Conservation (phyloP, 1,140 invertebrate species). For the Carcinoscorpius rotundicauda region DNA sequence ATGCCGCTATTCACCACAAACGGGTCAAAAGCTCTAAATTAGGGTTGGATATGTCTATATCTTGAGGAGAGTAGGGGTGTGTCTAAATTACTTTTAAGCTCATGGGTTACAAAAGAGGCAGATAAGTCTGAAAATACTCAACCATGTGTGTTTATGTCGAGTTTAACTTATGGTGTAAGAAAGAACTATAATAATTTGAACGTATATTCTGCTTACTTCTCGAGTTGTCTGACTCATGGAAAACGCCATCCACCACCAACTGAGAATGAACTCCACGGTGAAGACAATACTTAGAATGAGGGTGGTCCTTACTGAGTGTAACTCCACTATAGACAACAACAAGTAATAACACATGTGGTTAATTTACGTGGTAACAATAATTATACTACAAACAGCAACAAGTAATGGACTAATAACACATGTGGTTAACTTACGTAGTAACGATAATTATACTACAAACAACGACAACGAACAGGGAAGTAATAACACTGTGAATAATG, state of each 20-base stretch:
- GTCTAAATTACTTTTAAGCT: too few species aligned
- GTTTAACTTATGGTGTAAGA: too few species aligned
- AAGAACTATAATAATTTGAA: too few species aligned
- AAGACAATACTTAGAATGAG: conserved; percentile 24
- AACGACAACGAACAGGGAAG: background rate
- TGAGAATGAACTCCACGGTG: conserved; percentile 22
- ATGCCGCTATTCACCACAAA: too few species aligned
- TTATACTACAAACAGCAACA: background rate
- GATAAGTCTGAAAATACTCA: too few species aligned
- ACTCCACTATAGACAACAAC: conserved; percentile 17
- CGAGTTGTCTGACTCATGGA: conserved; percentile 13
- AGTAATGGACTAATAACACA: background rate
- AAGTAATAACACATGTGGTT: background rate
- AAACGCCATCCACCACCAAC: conserved; percentile 22
- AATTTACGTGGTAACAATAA: background rate
- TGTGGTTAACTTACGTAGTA: background rate
- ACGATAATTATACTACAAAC: background rate
- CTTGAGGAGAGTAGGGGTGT: too few species aligned
- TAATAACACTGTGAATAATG: background rate
- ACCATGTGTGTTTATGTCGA: too few species aligned
- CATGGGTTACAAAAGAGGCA: too few species aligned
- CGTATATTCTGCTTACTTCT: conserved; percentile 8
- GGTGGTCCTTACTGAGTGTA: conserved; percentile 22
- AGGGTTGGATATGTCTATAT: too few species aligned
- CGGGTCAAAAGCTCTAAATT: too few species aligned